These are phyloP conservation scores for Chymomyza procnemis DNA, from an alignment of 2,888 invertebrate genomes.

Conservation along the genomic window DNA sequence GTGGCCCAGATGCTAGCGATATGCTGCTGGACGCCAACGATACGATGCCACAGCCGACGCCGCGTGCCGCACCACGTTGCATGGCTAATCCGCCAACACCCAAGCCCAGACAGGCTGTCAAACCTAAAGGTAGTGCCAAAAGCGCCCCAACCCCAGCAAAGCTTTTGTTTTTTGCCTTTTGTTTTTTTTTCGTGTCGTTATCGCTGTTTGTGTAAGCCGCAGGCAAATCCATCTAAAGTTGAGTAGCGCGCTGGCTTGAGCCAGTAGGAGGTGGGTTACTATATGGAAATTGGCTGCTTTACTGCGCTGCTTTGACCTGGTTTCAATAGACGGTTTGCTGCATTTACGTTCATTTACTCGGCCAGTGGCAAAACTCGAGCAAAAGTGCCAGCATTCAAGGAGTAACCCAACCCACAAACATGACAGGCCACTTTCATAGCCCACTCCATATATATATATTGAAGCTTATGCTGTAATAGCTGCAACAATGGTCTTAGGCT, in stretches of 20 bases:
- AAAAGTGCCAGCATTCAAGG: neutral
- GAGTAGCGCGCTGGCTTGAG: neutral
- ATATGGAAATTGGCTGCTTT: constrained; percentile 19
- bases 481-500: neutral
- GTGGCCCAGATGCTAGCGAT: constrained; percentile 54
- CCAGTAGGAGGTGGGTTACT: neutral
- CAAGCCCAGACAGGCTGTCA: constrained; percentile 76
- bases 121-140: constrained; percentile 52
- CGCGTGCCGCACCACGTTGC: constrained; percentile 76
- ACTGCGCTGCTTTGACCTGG: constrained; percentile 47
- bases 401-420: neutral
- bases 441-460: neutral
- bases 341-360: neutral
- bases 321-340: constrained; percentile 32
- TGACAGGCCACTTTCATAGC: neutral
- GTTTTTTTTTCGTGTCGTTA: neutral
- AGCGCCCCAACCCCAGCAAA: neutral
- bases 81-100: constrained; percentile 74
- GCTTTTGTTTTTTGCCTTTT: neutral
- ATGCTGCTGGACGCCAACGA: neutral
- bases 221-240: constrained; percentile 12
- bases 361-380: neutral
- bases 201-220: neutral
- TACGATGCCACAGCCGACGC: constrained; percentile 71
- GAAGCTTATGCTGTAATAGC: neutral